Base-by-base conservation (phyloP, 2,113 vertebrate genomes). In the Orthochromis malagaraziensis region DNA sequence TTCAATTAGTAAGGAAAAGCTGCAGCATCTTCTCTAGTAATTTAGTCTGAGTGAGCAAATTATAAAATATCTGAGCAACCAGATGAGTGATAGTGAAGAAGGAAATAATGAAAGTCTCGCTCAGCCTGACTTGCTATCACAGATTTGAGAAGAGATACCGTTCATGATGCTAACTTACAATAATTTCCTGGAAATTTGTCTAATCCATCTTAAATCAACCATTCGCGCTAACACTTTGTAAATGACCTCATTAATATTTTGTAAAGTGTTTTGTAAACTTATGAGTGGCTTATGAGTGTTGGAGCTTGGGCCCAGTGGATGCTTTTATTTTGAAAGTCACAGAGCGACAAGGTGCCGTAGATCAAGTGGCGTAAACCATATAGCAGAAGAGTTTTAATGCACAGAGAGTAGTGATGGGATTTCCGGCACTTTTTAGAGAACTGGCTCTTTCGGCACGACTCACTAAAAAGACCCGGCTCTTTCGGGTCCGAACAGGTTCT, bases 401-500 rank as follows among this genome's bases (percentile, higher is more conserved):
- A 4, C 21, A 57, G 54, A 14, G 1, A 55, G 53, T 10, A n/a
- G 8, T 5, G 7, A 49, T 49, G 47, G 16, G 47, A 49, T 49
- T 19, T 51, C 47, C 17, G 6, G 42, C 0, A 16, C 42, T 4
- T 45, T 45, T 45, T 45, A 16, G 13, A 45, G 42, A 45, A 47
- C 45, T 14, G 45, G 45, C 14, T 47, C 45, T 7, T 47, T 21
- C 21, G 31, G 31, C 7, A 3, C 7, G 31, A 0, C 31, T 33
- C 31, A 33, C 31, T 7, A 33, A 7, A 33, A 33, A 33, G 7
- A 7, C 0, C 0, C 7, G 1, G 1, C 5, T 40, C 10, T 40
- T 40, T 12, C 0, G 5, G 2, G 5, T 5, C 38, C 10, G 2
- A 12, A 40, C 38, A 1, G 1, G 0, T 1, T 40, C 38, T 11